phyloP scores from a whole-genome alignment of 2,797 vertebrate genomes.

The Mormyrus proboscirostris region DNA sequence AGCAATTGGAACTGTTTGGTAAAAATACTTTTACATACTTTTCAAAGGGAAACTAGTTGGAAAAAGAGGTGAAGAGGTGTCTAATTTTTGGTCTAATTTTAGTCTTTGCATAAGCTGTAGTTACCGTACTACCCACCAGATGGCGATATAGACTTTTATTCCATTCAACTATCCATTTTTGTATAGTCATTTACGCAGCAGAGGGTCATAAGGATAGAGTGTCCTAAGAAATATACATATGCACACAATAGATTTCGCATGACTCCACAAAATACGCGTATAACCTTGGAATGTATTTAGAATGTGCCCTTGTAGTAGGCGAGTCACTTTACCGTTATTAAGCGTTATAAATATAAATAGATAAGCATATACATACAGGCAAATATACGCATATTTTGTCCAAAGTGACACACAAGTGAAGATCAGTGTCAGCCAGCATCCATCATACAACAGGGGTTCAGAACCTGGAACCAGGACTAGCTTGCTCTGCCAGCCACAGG shows the following conservation, averaged over 20 bases:
- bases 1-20: background rate
- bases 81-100: background rate
- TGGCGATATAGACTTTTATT: slow-evolving; percentile 4
- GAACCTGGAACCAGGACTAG: background rate
- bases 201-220: background rate
- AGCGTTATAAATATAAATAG: background rate
- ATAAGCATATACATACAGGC: background rate
- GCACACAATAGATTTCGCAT: background rate
- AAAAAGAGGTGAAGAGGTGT: background rate
- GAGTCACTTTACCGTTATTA: background rate
- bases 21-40: background rate
- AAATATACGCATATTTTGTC: background rate
- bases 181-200: background rate
- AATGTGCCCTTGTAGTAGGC: background rate
- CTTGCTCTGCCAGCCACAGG: background rate
- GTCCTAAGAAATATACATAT: background rate
- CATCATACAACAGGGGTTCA: background rate
- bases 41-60: background rate
- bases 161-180: background rate
- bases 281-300: background rate
- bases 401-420: background rate
- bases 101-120: background rate
- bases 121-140: background rate
- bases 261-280: background rate
- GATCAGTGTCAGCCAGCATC: background rate